Base-by-base conservation (phyloP, 2,113 vertebrate genomes). In the Heterotilapia buettikoferi region DNA sequence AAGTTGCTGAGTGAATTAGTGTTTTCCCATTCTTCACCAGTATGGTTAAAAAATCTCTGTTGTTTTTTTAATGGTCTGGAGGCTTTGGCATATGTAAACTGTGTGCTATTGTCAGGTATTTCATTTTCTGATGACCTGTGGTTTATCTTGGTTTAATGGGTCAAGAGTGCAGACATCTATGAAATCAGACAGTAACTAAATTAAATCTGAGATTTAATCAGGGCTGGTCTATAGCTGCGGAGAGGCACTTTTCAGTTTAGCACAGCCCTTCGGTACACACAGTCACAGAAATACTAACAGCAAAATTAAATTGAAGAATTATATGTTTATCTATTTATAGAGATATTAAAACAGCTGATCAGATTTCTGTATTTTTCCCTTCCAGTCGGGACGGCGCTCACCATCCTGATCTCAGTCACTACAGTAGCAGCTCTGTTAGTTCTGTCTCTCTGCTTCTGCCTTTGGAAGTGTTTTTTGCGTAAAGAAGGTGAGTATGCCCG, bases 361-460 rank as follows among this genome's bases (percentile, higher is more conserved):
- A 21, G 7, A 14, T 57, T 16, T 52, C 7, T 45, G 11, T 83
- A 10, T 85, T 10, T 89, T 18, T 92, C 36, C 50, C 16, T 73
- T 66, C 5, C 56, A 97, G 97, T 97, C 90, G 97, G 96, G 56
- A 96, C 94, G 3, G 97, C 96, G 52, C 93, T 97, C 61, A 94
- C 96, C 89, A 97, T 97, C 87, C 94, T 97, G 89, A 97, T 97
- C 91, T 96, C 96, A 5, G 96, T 97, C 86, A 97, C 96, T 43
- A 96, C 96, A 2, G 95, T 96, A 24, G 96, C 97, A 6, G 92
- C 96, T n/a, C 94, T 97, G 86, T 86, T 97, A 88, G 95, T 97
- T 78, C 86, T 97, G 88, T 96, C 93, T 14, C 94, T 97, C 63
- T 97, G 96, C 91, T 94, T 97, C 93, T 97, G 97, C 76, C 94